Evolutionary conservation across 2,797 vertebrate genomes (phyloP), one percentile per base, ranked within the genome.

Genomic region (Furcifer pardalis): DNA sequence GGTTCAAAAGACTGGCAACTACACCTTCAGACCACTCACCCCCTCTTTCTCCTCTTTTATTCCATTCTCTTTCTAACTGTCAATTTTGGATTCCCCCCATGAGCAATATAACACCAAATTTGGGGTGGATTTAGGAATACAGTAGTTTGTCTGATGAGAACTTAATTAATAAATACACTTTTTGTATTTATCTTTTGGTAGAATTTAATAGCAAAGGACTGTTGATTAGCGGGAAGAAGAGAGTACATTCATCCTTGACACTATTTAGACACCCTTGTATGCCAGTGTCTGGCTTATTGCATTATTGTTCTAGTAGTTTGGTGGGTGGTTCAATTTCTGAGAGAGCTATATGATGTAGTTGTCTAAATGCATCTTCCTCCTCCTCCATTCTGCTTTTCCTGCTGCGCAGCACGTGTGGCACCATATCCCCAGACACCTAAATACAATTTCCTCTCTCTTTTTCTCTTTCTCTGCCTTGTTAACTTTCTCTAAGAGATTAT

Each of bases 401-500:
- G 60, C 49, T 35, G 46, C 7, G 17, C 5, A 37, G 37, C 12
- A 25, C 59, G 27, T 15, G 1, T 40, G 73, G 30, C 0, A 0
- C 30, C 0, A 0, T 3, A 23, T 42, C 42, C 63, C 40, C 42
- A 79, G 30, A 75, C 25, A 8, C 40, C 23, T 21, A 19, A 25
- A 44, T 30, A 65, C 73, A 63, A 75, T 3, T 0, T 85, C 2
- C 8, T 3, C 72, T 23, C n/a, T 52, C 63, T 52, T 44, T 84
- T 46, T 59, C 42, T 60, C 8, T 44, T 46, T 68, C 66, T 17
- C 6, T 49, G 40, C 10, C 75, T 86, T 0, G 0, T 72, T 84
- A 89, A 68, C 17, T 66, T 86, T 77, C 42, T 68, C 77, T 88
- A 86, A 74, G 52, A 78, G 65, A 88, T 68, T 32, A 86, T 5